Evolutionary conservation across 2,113 vertebrate species (phyloP).

Genomic region (Scomber colias): DNA sequence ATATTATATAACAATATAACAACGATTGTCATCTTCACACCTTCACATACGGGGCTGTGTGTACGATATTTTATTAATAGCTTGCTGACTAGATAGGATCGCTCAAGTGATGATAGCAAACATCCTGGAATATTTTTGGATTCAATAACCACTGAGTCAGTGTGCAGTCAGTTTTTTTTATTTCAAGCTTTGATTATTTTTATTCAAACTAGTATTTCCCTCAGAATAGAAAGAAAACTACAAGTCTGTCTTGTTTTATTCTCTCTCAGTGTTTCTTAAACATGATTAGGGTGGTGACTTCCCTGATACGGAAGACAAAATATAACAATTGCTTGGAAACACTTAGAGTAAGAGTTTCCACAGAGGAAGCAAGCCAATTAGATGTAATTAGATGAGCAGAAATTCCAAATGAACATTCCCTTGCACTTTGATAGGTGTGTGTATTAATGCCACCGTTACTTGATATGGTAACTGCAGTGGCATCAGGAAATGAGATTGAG

Average conservation of each 20-base stretch:
- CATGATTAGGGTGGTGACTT: slow-evolving; percentile 14
- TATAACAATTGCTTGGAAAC: not conserved
- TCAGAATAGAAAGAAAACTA: not conserved
- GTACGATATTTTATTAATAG: not conserved
- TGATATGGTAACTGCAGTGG: slow-evolving; percentile 23
- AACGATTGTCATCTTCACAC: not conserved
- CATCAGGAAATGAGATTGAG: slow-evolving; percentile 31
- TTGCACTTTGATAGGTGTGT: not conserved
- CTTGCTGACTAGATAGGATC: not conserved
- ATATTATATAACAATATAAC: too few relatives aligned
- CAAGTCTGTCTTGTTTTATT: not conserved
- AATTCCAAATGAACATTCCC: slow-evolving; percentile 1
- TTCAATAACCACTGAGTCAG: too few relatives aligned
- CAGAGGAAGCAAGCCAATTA: slow-evolving; percentile 46
- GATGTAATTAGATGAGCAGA: slow-evolving; percentile 17
- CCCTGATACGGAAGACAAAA: not conserved
- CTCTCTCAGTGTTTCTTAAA: slow-evolving; percentile 1
- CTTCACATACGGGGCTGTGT: not conserved
- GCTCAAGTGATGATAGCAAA: not conserved
- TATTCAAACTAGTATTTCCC: not conserved
- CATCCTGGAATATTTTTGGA: not conserved
- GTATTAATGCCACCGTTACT: slow-evolving; percentile 30
- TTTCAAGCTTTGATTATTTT: not conserved
- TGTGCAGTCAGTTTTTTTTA: not conserved
- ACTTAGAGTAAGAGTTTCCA: slow-evolving; percentile 6